Evolutionary conservation across 1,140 invertebrate genomes (phyloP).

Genomic region (Drosophila kepulauana): DNA sequence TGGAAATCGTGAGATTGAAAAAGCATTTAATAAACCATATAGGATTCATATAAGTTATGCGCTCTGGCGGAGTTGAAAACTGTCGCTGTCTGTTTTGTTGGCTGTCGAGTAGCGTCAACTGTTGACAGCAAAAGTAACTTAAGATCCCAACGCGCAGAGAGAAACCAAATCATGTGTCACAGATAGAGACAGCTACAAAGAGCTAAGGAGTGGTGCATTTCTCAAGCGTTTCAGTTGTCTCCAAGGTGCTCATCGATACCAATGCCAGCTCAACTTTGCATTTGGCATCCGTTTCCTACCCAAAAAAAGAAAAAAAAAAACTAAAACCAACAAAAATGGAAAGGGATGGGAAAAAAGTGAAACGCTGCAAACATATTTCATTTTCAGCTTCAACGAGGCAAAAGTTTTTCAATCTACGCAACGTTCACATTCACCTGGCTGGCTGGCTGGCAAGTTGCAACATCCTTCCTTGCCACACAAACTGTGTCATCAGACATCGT

Average conservation of each 20-base stretch:
- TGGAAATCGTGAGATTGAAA: neutral
- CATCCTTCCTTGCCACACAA: slow-evolving; percentile 35
- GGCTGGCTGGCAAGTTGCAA: neutral
- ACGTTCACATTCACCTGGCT: slow-evolving; percentile 29
- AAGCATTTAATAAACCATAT: slow-evolving; percentile 1
- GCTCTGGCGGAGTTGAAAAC: neutral
- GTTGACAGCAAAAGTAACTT: slow-evolving; percentile 57
- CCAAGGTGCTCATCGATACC: slow-evolving; percentile 55
- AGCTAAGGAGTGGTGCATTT: slow-evolving; percentile 17
- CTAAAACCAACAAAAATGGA: slow-evolving; percentile 5
- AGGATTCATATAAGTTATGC: neutral
- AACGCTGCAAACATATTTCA: slow-evolving; percentile 68
- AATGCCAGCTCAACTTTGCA: slow-evolving; percentile 27
- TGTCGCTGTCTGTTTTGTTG: neutral
- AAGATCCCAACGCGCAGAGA: slow-evolving; percentile 37
- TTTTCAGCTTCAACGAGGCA: slow-evolving; percentile 75
- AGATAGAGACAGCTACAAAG: slow-evolving; percentile 13
- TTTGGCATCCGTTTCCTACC: slow-evolving; percentile 7
- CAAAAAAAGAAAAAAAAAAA: neutral
- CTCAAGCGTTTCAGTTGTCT: slow-evolving; percentile 35
- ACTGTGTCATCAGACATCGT: slow-evolving; percentile 72
- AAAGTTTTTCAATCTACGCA: slow-evolving; percentile 75
- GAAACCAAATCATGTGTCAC: slow-evolving; percentile 32
- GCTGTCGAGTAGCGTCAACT: slow-evolving; percentile 7
- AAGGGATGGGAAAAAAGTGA: slow-evolving; percentile 38